Percentiles rank a stretch among this genome's conserved stretches.
phyloP scores from a whole-genome alignment of 2,888 invertebrate species.

The Sacculina carcini region DNA sequence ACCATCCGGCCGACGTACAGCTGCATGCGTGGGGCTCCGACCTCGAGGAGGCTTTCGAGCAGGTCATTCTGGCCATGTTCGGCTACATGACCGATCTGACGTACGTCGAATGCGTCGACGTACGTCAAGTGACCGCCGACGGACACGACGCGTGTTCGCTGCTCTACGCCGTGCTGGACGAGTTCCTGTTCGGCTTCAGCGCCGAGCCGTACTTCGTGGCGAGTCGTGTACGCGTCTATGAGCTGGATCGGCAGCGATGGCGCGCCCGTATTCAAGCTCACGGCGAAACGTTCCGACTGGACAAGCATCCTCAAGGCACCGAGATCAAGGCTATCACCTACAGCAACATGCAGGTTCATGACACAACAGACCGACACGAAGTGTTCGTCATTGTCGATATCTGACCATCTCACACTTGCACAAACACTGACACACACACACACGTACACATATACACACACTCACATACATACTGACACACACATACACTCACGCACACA shows the following conservation, averaged over 20 bases:
- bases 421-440: too few relatives aligned
- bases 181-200: slow-evolving; percentile 69
- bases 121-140: slow-evolving; percentile 55
- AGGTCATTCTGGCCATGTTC: slow-evolving; percentile 86
- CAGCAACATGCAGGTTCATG: slow-evolving; percentile 79
- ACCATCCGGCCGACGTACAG: slow-evolving; percentile 98
- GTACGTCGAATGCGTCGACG: slow-evolving; percentile 47
- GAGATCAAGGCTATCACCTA: slow-evolving; percentile 99
- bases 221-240: slow-evolving; percentile 52
- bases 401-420: too few relatives aligned
- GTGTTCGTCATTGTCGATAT: slow-evolving; percentile 96
- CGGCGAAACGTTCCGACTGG: slow-evolving; percentile 79
- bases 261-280: slow-evolving; percentile 42
- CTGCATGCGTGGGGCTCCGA: slow-evolving; percentile 76
- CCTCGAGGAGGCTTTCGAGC: slow-evolving; percentile 71
- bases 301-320: slow-evolving; percentile 85
- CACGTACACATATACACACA: too few relatives aligned
- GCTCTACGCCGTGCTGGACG: slow-evolving; percentile 77
- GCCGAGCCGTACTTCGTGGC: slow-evolving; percentile 66
- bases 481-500: too few relatives aligned
- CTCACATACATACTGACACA: too few relatives aligned
- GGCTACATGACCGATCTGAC: slow-evolving; percentile 85
- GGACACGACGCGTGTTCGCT: slow-evolving; percentile 69
- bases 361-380: slow-evolving; percentile 39
- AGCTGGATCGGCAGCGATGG: slow-evolving; percentile 58